phyloP scores from a whole-genome alignment of 2,888 invertebrate species.

The Dicyrtomina minuta region DNA sequence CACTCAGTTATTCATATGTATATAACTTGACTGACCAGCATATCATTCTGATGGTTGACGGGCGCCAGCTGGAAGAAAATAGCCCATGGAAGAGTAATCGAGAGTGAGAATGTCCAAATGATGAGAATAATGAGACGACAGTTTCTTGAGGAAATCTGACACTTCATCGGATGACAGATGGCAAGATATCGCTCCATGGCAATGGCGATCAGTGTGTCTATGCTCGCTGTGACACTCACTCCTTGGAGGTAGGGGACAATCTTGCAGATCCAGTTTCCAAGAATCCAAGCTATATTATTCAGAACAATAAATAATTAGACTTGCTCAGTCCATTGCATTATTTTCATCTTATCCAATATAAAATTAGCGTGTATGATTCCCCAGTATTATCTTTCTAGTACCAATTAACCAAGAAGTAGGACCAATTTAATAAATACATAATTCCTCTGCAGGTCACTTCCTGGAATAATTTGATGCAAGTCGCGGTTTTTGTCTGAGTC shows the following conservation, averaged over 20 bases:
- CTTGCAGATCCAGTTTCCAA: slow-evolving; percentile 63
- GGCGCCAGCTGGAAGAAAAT: slow-evolving; percentile 59
- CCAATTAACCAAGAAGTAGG: too few species aligned
- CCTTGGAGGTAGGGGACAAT: slow-evolving; percentile 63
- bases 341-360: too few species aligned
- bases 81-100: slow-evolving; percentile 61
- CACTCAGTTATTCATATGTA: too few species aligned
- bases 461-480: too few species aligned
- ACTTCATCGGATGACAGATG: slow-evolving; percentile 59
- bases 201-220: slow-evolving; percentile 63
- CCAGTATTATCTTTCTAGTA: too few species aligned
- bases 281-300: slow-evolving; percentile 63
- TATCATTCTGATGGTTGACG: slow-evolving; percentile 54
- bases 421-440: too few species aligned
- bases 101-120: slow-evolving; percentile 60
- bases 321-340: too few species aligned
- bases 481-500: too few species aligned
- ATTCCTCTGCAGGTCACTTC: too few species aligned
- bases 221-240: slow-evolving; percentile 63
- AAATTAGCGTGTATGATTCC: too few species aligned
- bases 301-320: too few species aligned
- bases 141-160: slow-evolving; percentile 58
- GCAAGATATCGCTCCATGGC: slow-evolving; percentile 62
- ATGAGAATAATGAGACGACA: slow-evolving; percentile 58
- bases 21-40: slow-evolving; percentile 56